Conservation (phyloP, 2,113 vertebrate species). For the Phaethon lepturus region DNA sequence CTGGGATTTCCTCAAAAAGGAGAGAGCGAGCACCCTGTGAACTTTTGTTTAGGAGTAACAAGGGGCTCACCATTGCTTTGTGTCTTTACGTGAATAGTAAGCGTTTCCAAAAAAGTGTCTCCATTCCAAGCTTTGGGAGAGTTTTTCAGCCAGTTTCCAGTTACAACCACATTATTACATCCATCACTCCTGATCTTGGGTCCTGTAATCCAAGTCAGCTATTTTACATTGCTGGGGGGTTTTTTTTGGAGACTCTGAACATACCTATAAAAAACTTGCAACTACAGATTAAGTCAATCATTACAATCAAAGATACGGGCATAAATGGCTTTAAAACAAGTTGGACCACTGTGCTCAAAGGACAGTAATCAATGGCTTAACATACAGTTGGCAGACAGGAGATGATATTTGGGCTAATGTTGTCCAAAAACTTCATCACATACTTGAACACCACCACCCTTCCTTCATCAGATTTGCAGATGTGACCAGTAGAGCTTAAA, state of each 20-base stretch:
- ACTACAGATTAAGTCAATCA: background rate
- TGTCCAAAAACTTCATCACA: background rate
- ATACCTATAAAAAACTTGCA: background rate
- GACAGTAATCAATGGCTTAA: background rate
- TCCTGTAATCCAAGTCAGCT: background rate
- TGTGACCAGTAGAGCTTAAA: background rate
- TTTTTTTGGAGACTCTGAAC: background rate
- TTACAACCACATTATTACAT: background rate
- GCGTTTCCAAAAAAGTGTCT: background rate
- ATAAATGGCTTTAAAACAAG: background rate
- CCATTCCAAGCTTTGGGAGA: background rate
- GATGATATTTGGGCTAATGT: background rate
- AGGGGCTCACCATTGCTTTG: background rate
- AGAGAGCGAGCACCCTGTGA: background rate
- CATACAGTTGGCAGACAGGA: background rate
- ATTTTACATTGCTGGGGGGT: background rate
- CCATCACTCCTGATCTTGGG: background rate
- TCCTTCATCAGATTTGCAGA: background rate
- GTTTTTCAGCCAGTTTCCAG: background rate
- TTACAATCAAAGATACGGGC: fast-evolving
- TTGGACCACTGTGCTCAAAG: background rate
- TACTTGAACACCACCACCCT: background rate
- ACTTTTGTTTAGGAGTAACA: too few species aligned
- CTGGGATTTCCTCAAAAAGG: background rate
- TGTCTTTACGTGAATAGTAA: background rate